Evolutionary conservation across 2,888 invertebrate species (phyloP).

Genomic region (Habrosyne pyritoides): DNA sequence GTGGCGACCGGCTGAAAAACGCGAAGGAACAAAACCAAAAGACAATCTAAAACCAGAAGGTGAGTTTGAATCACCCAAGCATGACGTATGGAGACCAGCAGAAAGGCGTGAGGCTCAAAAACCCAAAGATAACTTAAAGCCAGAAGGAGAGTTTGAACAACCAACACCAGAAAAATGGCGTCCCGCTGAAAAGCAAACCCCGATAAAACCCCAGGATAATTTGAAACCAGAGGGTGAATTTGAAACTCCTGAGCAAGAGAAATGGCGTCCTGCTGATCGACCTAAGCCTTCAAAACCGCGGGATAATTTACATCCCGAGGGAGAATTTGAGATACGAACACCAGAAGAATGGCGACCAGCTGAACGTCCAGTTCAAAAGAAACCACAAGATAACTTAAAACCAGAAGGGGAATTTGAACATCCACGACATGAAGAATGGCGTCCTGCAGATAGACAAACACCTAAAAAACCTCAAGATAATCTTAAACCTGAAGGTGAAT

Average conservation of each 20-base stretch:
- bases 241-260: constrained; percentile 37
- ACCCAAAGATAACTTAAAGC: constrained; percentile 73
- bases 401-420: constrained; percentile 80
- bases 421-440: constrained; percentile 20
- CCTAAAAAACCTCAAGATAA: constrained; percentile 72
- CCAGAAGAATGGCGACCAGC: constrained; percentile 50
- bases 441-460: constrained; percentile 66
- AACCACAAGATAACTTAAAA: constrained; percentile 78
- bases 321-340: constrained; percentile 64
- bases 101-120: constrained; percentile 44
- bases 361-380: constrained; percentile 35
- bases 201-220: constrained; percentile 72
- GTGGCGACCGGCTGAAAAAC: constrained; percentile 68
- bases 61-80: constrained; percentile 66
- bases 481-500: constrained; percentile 80
- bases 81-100: constrained; percentile 53
- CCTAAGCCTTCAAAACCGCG: constrained; percentile 43
- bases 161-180: constrained; percentile 55
- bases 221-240: constrained; percentile 81
- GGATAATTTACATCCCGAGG: constrained; percentile 83
- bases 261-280: constrained; percentile 51
- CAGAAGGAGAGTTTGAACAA: constrained; percentile 79
- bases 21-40: constrained; percentile 64
- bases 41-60: constrained; percentile 84
- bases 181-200: constrained; percentile 41